phyloP scores from a whole-genome alignment of 2,113 vertebrate species.

The Vicugna pacos region DNA sequence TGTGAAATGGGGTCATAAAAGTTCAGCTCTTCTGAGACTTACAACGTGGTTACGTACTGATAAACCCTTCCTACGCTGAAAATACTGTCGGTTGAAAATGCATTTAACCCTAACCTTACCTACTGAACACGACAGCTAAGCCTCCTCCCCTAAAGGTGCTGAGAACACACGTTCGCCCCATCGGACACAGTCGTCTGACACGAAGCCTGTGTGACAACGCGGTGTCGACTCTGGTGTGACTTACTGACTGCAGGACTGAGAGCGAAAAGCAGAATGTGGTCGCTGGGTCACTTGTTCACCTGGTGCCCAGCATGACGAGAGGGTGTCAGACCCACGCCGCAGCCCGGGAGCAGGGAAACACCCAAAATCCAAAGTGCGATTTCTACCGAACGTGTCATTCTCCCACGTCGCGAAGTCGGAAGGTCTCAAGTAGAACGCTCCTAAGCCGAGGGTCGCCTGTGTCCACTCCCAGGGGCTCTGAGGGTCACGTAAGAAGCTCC shows the following conservation, averaged over 20 bases:
- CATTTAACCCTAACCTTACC: not conserved
- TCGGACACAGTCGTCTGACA: fast-evolving
- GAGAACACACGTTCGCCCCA: not conserved
- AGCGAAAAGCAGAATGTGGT: not conserved
- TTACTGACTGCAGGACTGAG: no score
- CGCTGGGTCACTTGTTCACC: not conserved
- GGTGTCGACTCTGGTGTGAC: fast-evolving
- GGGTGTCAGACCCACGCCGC: fast-evolving
- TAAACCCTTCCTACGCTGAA: no score
- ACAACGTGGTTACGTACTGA: fast-evolving
- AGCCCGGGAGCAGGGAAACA: not conserved
- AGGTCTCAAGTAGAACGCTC: not conserved
- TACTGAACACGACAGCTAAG: not conserved
- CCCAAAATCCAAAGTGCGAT: not conserved
- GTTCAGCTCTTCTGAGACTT: not conserved
- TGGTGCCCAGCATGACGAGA: not conserved
- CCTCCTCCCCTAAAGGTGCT: not conserved
- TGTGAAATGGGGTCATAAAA: not conserved
- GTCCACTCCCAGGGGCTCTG: fast-evolving
- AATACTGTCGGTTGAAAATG: not conserved
- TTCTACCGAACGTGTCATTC: not conserved
- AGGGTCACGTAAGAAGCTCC: fast-evolving
- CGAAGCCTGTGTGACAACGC: fast-evolving
- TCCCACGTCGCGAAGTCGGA: not conserved
- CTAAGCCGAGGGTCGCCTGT: not conserved